Conservation (phyloP, 2,797 vertebrate genomes). For the Neosilurus mollespiculum region DNA sequence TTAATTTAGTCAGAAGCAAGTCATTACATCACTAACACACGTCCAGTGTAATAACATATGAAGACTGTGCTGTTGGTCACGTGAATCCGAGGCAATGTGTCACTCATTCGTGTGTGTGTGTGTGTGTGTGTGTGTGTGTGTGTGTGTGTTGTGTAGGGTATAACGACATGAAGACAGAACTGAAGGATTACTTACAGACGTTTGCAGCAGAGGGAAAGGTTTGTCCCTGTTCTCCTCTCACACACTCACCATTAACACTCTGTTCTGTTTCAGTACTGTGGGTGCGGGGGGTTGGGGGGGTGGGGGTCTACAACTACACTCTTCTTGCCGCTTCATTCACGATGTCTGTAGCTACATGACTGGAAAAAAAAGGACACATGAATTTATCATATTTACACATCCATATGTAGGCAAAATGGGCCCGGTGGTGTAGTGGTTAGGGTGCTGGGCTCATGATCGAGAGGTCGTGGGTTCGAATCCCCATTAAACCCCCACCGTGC, state of each 20-base stretch:
- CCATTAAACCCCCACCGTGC: too few species aligned
- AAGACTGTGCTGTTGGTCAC: neutral
- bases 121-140: neutral
- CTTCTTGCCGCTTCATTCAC: neutral
- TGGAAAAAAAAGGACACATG: neutral
- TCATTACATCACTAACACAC: too few species aligned
- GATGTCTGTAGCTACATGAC: neutral
- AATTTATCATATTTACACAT: neutral
- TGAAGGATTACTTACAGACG: conserved; percentile 92
- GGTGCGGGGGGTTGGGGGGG: too few species aligned
- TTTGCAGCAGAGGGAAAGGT: conserved; percentile 97
- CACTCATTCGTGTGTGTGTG: neutral
- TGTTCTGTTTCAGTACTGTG: neutral
- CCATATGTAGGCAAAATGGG: neutral
- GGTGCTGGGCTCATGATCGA: too few species aligned
- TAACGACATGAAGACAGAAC: conserved; percentile 94
- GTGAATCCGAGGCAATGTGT: neutral
- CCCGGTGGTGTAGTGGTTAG: too few species aligned
- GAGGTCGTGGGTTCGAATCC: too few species aligned
- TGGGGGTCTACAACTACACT: too few species aligned
- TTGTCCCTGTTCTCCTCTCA: conserved; percentile 42
- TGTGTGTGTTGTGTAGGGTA: conserved; percentile 77
- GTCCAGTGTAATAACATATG: neutral
- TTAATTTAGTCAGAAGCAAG: too few species aligned
- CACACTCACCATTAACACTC: neutral